Evolutionary conservation across 2,888 invertebrate genomes (phyloP), one percentile per base, ranked within the genome.

Genomic region (Baronia brevicornis): DNA sequence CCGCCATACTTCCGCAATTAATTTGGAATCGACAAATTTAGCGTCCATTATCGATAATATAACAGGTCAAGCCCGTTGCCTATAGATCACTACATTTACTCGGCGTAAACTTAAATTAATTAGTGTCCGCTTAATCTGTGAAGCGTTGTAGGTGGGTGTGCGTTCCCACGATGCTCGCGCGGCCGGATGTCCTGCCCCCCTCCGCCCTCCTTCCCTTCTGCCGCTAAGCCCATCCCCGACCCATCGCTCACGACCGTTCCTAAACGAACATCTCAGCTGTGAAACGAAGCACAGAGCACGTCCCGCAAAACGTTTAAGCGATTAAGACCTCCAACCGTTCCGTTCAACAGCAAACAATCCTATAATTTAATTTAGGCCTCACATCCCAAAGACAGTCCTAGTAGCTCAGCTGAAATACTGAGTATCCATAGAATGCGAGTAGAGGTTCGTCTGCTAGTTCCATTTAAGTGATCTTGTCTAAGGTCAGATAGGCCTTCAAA

Each of bases 111-210:
- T 69, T 63, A 71, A 74, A 80, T 78, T 82, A 82, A 82, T 82
- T 79, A 79, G 77, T 74, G 63, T 54, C 63, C 68, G 72, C 71
- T 72, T 73, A 74, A 75, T 77, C 71, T 65, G 67, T 68, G 64
- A 64, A 72, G 61, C 56, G 56, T 66, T 51, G 73, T 72, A 74
- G 72, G 75, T 72, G 66, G 69, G 72, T 70, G 73, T 67, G 77
- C 80, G 80, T 84, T 80, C 82, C 82, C 84, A 84, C 64, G 72
- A 74, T 70, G 74, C 69, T 63, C 59, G 71, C 71, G 70, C 64
- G 55, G 68, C 79, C 79, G 80, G 79, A 80, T 77, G 66, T 63
- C 58, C 55, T 46, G 34, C 58, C 59, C 58, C 58, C 48, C 52
- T 50, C 48, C 45, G 27, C 37, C 37, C 44, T 51, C 38, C 51